Percentiles rank a stretch among this genome's conserved stretches.
phyloP scores from a whole-genome alignment of 2,113 vertebrate species.

The Cynocephalus volans region DNA sequence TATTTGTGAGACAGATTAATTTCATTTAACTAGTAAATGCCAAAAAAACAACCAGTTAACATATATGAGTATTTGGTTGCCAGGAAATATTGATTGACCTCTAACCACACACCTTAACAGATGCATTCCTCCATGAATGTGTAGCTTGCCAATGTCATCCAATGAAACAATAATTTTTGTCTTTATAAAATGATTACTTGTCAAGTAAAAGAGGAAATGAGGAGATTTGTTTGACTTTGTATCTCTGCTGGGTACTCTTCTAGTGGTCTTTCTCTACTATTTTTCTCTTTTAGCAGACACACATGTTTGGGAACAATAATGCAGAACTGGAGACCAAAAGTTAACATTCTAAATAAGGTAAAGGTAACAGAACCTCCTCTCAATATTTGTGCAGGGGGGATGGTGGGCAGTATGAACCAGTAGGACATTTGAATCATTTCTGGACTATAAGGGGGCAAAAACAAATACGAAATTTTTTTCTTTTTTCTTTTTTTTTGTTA shows the following conservation, averaged over 20 bases:
- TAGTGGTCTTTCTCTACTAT: background rate
- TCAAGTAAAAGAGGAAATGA: conserved; percentile 62
- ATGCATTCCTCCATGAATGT: conserved; percentile 31
- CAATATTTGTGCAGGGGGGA: background rate
- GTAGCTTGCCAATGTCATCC: conserved; percentile 18
- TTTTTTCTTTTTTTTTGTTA: background rate
- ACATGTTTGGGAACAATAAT: background rate
- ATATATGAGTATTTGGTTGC: conserved; percentile 42
- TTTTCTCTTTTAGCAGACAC: background rate
- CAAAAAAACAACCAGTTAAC: conserved; percentile 50
- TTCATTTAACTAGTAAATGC: conserved; percentile 53
- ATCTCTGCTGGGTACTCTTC: background rate
- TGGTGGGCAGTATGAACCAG: background rate
- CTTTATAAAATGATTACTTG: conserved; percentile 53
- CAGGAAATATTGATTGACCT: conserved; percentile 67
- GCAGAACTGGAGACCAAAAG: background rate
- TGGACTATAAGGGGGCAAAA: background rate
- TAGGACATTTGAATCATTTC: background rate
- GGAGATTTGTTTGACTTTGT: conserved; percentile 14
- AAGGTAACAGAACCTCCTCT: background rate
- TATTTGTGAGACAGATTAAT: conserved; percentile 61
- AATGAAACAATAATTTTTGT: conserved; percentile 41
- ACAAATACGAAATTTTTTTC: background rate
- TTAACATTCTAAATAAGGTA: background rate
- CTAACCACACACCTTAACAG: conserved; percentile 54